phyloP scores from a whole-genome alignment of 2,888 invertebrate species.

The Dryobotodes eremita region DNA sequence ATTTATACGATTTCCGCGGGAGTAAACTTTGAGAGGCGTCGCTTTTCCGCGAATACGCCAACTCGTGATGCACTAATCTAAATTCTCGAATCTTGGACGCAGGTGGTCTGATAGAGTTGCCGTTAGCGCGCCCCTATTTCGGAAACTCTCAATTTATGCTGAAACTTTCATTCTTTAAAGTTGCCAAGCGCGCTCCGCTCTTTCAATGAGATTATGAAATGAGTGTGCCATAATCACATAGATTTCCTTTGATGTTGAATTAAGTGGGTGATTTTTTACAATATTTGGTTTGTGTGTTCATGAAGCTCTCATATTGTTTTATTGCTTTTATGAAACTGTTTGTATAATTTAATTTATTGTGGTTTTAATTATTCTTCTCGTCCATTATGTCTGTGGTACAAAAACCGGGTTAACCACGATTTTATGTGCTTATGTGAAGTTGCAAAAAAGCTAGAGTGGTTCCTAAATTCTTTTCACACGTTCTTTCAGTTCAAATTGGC shows the following conservation, averaged over 20 bases:
- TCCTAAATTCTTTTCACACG: too few relatives aligned
- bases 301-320: conserved; percentile 7
- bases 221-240: conserved; percentile 50
- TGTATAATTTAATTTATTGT: background rate
- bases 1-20: conserved; percentile 87
- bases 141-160: conserved; percentile 81
- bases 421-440: background rate
- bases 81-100: conserved; percentile 81
- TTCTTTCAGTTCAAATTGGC: too few relatives aligned
- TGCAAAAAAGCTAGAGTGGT: background rate
- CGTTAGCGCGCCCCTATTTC: conserved; percentile 73
- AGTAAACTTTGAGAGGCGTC: conserved; percentile 81
- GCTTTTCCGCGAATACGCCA: conserved; percentile 71
- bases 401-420: background rate
- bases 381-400: background rate
- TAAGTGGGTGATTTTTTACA: conserved; percentile 29
- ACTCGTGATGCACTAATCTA: conserved; percentile 85
- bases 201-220: conserved; percentile 65
- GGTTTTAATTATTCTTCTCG: background rate
- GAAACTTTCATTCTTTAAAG: conserved; percentile 74
- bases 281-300: conserved; percentile 7
- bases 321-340: background rate
- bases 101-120: conserved; percentile 83
- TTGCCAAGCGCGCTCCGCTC: conserved; percentile 61
- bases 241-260: conserved; percentile 41